Evolutionary conservation across 2,797 vertebrate species (phyloP).

Genomic region (Gymnothorax reevesii): DNA sequence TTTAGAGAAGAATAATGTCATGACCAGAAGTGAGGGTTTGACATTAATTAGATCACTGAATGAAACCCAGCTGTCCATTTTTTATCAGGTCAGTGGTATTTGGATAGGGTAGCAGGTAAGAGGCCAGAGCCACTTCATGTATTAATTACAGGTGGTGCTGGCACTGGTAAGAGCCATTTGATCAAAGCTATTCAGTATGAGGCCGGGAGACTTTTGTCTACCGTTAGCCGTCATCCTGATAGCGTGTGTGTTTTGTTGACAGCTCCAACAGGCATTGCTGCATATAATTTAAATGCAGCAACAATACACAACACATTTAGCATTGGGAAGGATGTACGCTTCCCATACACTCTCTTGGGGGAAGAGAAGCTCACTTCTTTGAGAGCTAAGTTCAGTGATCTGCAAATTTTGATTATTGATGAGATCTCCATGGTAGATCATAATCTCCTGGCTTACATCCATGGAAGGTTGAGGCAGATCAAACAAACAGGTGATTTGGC

Average conservation of each 20-base stretch:
- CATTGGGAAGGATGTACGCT: too few relatives aligned
- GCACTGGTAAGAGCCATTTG: constrained; percentile 34
- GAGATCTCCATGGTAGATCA: too few relatives aligned
- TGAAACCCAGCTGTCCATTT: constrained; percentile 22
- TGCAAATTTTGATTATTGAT: too few relatives aligned
- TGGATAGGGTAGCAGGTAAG: background rate
- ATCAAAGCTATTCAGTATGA: constrained; percentile 43
- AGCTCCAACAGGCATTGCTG: constrained; percentile 24
- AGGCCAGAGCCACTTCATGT: constrained; percentile 35
- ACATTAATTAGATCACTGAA: background rate
- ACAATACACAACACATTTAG: constrained; percentile 24
- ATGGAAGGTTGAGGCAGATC: too few relatives aligned
- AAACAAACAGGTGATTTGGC: too few relatives aligned
- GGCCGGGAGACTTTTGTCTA: background rate
- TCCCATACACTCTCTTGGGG: too few relatives aligned
- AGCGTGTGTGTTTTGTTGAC: background rate
- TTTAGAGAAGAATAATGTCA: background rate
- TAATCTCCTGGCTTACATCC: too few relatives aligned
- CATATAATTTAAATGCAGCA: constrained; percentile 23
- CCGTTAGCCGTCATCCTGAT: constrained; percentile 4
- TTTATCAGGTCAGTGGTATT: constrained; percentile 34
- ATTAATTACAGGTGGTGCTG: constrained; percentile 33
- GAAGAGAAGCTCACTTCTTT: too few relatives aligned
- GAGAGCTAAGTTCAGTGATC: too few relatives aligned
- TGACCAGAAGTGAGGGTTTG: too few relatives aligned